These are phyloP conservation scores for Lottia gigantea DNA, from an alignment of 2,888 invertebrate species.

Conservation along the genomic window DNA sequence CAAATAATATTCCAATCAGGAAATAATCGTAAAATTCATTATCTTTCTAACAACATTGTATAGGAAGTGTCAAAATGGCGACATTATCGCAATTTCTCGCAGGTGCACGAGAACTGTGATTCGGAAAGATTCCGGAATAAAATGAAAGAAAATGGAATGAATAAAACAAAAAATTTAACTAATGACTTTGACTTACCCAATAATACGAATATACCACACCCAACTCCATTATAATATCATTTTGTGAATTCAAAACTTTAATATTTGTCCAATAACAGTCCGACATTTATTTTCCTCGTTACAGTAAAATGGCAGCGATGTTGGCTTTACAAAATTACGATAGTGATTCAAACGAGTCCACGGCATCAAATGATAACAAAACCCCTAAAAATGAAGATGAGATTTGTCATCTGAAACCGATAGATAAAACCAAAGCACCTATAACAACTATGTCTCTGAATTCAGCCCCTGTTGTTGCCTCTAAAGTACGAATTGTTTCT, in stretches of 20 bases:
- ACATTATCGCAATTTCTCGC: constrained; percentile 28
- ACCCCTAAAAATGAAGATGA: constrained; percentile 38
- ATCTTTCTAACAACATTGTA: constrained; percentile 7
- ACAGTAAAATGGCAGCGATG: constrained; percentile 41
- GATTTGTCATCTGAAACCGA: constrained; percentile 56
- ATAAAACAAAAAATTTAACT: too few relatives aligned
- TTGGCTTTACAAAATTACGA: constrained; percentile 79
- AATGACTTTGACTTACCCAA: background rate
- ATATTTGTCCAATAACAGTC: too few relatives aligned
- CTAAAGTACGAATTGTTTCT: constrained; percentile 72
- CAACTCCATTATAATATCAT: too few relatives aligned
- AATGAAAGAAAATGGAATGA: too few relatives aligned
- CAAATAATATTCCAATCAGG: too few relatives aligned
- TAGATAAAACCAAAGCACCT: constrained; percentile 42
- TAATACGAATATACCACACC: background rate
- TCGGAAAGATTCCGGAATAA: background rate
- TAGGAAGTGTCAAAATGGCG: constrained; percentile 44
- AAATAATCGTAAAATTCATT: too few relatives aligned
- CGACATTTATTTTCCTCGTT: background rate
- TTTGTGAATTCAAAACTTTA: too few relatives aligned
- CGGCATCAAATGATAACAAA: constrained; percentile 70
- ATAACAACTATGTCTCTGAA: constrained; percentile 71
- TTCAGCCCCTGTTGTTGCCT: constrained; percentile 85
- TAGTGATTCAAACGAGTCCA: constrained; percentile 77
- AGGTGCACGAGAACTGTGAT: constrained; percentile 19